A percentile compares a stretch with the other conserved stretches of the same genome.
Evolutionary conservation across 2,113 vertebrate species (phyloP).

Genomic region (Dascyllus trimaculatus): DNA sequence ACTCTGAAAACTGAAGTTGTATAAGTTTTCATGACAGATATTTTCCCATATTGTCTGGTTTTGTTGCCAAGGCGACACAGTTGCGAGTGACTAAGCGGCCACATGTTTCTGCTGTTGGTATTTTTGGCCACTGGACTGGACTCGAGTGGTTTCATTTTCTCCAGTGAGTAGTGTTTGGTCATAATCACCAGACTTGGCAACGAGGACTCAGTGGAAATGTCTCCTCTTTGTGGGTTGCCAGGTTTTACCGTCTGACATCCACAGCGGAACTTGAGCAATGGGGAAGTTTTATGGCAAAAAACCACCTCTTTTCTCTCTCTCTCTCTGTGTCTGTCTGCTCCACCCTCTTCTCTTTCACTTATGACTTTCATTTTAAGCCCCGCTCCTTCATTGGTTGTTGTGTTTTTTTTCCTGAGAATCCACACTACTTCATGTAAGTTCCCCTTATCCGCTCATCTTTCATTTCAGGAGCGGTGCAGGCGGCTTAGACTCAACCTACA

Average conservation of each 20-base stretch:
- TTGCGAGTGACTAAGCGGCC: slow-evolving; percentile 37
- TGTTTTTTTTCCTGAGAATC: not conserved
- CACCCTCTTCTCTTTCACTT: slow-evolving; percentile 33
- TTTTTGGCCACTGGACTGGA: slow-evolving; percentile 18
- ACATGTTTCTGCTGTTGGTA: slow-evolving; percentile 34
- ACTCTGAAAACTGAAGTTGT: not conserved
- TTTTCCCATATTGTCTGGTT: not conserved
- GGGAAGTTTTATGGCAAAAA: slow-evolving; percentile 48
- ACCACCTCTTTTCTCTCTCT: not conserved
- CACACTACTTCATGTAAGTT: not conserved
- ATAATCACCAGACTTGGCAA: slow-evolving; percentile 35
- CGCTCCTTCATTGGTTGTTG: slow-evolving; percentile 24
- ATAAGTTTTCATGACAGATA: not conserved
- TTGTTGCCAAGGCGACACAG: slow-evolving; percentile 39
- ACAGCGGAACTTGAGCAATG: slow-evolving; percentile 21
- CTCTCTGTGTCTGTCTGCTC: not conserved
- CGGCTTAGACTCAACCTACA: slow-evolving; percentile 80
- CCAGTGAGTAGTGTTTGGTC: slow-evolving; percentile 29
- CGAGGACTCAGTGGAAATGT: slow-evolving; percentile 45
- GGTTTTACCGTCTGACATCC: slow-evolving; percentile 18
- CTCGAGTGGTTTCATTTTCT: slow-evolving; percentile 48
- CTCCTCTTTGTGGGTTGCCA: slow-evolving; percentile 55
- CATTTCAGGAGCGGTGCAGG: slow-evolving; percentile 79
- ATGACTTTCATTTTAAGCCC: slow-evolving; percentile 35
- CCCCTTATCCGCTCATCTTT: slow-evolving; percentile 51